phyloP scores from a whole-genome alignment of 2,797 vertebrate species.

The Characodon lateralis region DNA sequence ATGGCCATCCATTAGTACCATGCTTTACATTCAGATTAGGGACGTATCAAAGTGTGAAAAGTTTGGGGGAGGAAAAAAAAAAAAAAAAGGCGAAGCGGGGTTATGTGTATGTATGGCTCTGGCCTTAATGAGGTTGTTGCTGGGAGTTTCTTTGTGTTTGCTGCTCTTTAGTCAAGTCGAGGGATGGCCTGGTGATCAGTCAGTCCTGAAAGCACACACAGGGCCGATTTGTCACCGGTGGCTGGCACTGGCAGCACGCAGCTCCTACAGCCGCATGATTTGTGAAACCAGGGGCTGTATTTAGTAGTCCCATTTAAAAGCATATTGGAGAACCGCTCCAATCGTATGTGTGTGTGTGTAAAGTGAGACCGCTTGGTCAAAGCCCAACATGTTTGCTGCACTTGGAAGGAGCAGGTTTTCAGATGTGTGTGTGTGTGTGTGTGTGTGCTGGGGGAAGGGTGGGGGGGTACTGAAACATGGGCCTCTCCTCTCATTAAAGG shows the following conservation, averaged over 20 bases:
- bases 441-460: background rate
- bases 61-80: constrained; percentile 50
- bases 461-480: constrained; percentile 66
- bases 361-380: constrained; percentile 62
- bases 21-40: constrained; percentile 70
- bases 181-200: constrained; percentile 77
- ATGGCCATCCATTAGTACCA: constrained; percentile 55
- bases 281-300: constrained; percentile 78
- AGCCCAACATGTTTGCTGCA: constrained; percentile 67
- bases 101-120: constrained; percentile 69
- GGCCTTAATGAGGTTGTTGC: constrained; percentile 80
- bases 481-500: constrained; percentile 77
- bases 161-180: constrained; percentile 80
- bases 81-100: background rate
- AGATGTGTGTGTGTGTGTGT: constrained; percentile 43
- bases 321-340: constrained; percentile 69
- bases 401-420: constrained; percentile 66
- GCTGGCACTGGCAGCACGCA: constrained; percentile 73
- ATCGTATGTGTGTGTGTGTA: constrained; percentile 34
- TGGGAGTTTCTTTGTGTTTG: constrained; percentile 78
- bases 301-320: constrained; percentile 81
- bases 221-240: constrained; percentile 78
- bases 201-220: constrained; percentile 77
- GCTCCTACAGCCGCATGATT: constrained; percentile 78
- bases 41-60: constrained; percentile 54